phyloP scores from a whole-genome alignment of 2,888 invertebrate species.

The Stenchaetothrips biformis region DNA sequence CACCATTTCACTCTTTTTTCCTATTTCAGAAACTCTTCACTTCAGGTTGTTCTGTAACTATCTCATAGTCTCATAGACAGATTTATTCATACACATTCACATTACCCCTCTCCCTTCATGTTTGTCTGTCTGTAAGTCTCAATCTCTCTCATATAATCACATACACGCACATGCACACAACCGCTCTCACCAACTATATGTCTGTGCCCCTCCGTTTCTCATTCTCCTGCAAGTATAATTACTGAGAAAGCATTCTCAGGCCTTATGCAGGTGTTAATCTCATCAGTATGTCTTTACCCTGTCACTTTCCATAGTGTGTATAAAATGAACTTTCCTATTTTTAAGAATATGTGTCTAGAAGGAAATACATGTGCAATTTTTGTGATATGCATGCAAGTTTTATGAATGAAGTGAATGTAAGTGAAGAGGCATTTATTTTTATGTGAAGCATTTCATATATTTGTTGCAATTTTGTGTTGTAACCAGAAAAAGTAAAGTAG shows the following conservation, averaged over 20 bases:
- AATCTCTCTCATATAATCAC: neutral
- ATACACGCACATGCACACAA: neutral
- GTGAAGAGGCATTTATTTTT: constrained; percentile 38
- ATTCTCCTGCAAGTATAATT: neutral
- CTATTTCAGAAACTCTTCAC: neutral
- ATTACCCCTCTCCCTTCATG: neutral
- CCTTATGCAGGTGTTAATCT: neutral
- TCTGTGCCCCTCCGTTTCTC: neutral
- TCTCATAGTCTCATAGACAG: neutral
- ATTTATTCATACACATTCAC: neutral
- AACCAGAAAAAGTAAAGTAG: neutral
- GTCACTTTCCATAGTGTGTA: constrained; percentile 4
- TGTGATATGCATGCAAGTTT: constrained; percentile 33
- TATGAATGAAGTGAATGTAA: constrained; percentile 26
- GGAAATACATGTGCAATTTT: constrained; percentile 31
- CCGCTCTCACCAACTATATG: neutral
- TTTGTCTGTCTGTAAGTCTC: neutral
- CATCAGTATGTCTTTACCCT: neutral
- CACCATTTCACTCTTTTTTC: neutral
- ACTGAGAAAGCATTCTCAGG: neutral
- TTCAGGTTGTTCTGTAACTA: neutral
- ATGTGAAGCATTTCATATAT: constrained; percentile 37
- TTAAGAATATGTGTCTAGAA: constrained; percentile 29
- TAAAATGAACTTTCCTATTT: neutral
- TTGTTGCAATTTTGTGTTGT: constrained; percentile 10